Conservation (phyloP, 2,888 invertebrate genomes). For the Pseudanteris insignis region DNA sequence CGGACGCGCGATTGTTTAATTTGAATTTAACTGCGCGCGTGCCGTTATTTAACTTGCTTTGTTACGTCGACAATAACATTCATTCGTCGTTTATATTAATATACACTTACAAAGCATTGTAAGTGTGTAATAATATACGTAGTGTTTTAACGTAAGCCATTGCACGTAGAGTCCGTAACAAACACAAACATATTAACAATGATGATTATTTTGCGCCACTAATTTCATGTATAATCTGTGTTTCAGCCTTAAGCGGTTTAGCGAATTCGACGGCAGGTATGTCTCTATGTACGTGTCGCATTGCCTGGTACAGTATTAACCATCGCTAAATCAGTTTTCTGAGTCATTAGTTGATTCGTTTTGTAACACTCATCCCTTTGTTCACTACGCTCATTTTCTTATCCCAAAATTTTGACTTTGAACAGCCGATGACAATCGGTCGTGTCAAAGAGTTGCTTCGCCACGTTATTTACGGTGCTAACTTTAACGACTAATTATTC, state of each 20-base stretch:
- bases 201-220: slow-evolving; percentile 31
- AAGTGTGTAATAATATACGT: too few relatives aligned
- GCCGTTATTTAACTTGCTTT: too few relatives aligned
- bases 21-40: background rate
- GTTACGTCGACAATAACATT: too few relatives aligned
- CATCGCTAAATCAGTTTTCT: slow-evolving; percentile 61
- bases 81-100: too few relatives aligned
- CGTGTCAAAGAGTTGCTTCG: too few relatives aligned
- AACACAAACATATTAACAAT: background rate
- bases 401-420: background rate
- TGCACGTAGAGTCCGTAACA: too few relatives aligned
- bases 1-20: slow-evolving; percentile 1
- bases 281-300: slow-evolving; percentile 67
- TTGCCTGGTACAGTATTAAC: slow-evolving; percentile 67
- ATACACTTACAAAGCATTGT: too few relatives aligned
- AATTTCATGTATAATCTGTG: slow-evolving; percentile 53
- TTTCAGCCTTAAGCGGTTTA: slow-evolving; percentile 68
- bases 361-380: slow-evolving; percentile 26
- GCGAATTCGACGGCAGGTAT: slow-evolving; percentile 69
- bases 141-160: too few relatives aligned
- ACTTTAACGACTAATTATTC: too few relatives aligned
- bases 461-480: slow-evolving; percentile 13
- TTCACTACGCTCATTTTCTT: slow-evolving; percentile 16
- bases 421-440: too few relatives aligned
- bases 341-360: slow-evolving; percentile 39